These are phyloP conservation scores for Nipponacmea schrenckii DNA, from an alignment of 2,888 invertebrate species.

Conservation along the genomic window DNA sequence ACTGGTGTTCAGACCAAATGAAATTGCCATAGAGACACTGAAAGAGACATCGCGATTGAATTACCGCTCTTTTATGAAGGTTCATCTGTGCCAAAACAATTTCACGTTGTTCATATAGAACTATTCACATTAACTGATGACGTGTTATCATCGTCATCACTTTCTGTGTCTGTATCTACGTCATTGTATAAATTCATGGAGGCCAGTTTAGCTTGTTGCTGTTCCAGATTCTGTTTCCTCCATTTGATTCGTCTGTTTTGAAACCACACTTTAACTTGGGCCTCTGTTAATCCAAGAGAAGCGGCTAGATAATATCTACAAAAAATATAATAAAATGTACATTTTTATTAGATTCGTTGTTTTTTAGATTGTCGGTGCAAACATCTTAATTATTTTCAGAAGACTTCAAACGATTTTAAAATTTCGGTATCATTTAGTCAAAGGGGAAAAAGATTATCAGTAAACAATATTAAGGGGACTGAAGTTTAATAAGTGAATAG, in stretches of 20 bases:
- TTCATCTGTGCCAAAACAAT: no score
- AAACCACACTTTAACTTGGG: constrained; percentile 77
- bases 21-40: no score
- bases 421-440: not conserved
- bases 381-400: not conserved
- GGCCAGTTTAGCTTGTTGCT: constrained; percentile 72
- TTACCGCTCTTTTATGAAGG: no score
- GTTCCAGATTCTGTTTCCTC: constrained; percentile 92
- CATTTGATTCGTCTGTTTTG: constrained; percentile 83
- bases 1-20: no score
- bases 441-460: no score
- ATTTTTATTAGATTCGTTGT: not conserved
- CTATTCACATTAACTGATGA: not conserved
- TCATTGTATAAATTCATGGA: constrained; percentile 37
- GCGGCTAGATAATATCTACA: constrained; percentile 86
- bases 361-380: not conserved
- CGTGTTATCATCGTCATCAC: constrained; percentile 30
- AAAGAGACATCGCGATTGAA: no score
- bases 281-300: constrained; percentile 86
- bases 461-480: no score
- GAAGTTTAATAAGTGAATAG: no score
- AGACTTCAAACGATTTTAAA: not conserved
- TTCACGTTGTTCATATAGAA: not conserved
- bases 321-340: constrained; percentile 8
- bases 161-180: constrained; percentile 37